Evolutionary conservation across 2,797 vertebrate genomes (phyloP).

Genomic region (Mus caroli): DNA sequence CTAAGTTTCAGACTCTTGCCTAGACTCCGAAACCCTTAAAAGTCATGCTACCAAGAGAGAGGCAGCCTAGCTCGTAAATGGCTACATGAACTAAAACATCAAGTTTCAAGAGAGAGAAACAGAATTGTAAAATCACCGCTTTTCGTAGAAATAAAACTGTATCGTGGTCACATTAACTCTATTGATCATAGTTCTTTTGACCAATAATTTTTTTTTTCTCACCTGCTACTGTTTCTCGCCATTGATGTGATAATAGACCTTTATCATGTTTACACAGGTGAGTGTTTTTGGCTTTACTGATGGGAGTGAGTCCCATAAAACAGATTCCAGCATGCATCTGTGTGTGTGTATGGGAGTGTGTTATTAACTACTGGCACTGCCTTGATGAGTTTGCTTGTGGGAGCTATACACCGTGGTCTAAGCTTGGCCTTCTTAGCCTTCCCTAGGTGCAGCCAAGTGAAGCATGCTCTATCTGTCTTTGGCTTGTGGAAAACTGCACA

Average conservation of each 20-base stretch:
- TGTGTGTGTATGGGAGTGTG: not conserved
- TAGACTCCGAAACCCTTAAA: not conserved
- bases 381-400: conserved; percentile 11
- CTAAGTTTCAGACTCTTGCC: not conserved
- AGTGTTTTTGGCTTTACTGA: conserved; percentile 52
- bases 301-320: conserved; percentile 60
- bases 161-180: not conserved
- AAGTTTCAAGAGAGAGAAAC: not conserved
- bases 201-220: not conserved
- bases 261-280: conserved; percentile 73
- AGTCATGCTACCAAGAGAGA: not conserved
- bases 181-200: conserved; percentile 7
- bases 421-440: not conserved
- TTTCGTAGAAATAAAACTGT: conserved; percentile 12
- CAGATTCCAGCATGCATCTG: conserved; percentile 17
- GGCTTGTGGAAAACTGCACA: not conserved
- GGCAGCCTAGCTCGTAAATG: not conserved
- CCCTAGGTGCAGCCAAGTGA: not conserved
- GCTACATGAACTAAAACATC: not conserved
- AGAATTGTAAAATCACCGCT: not conserved
- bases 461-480: conserved; percentile 19
- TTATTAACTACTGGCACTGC: not conserved
- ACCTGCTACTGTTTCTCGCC: conserved; percentile 52
- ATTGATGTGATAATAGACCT: not conserved
- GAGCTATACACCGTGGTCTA: not conserved